phyloP scores from a whole-genome alignment of 2,797 vertebrate genomes.

The Anguilla obscura region DNA sequence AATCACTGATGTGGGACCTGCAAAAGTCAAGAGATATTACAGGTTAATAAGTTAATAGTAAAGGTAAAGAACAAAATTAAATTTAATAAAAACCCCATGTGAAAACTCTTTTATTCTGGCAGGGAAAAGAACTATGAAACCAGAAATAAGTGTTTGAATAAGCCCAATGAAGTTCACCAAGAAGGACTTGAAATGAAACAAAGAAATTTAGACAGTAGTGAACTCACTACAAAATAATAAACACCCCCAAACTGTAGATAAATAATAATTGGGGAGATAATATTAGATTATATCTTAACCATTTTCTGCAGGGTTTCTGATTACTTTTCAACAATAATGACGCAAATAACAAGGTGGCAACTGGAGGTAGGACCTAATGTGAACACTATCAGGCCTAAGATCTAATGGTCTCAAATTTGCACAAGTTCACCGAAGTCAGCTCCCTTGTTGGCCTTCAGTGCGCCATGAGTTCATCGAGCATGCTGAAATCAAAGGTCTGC shows the following conservation, averaged over 20 bases:
- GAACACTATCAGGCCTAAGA: slow-evolving; percentile 32
- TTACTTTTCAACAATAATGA: slow-evolving; percentile 58
- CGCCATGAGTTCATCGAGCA: neutral
- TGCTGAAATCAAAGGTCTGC: slow-evolving; percentile 38
- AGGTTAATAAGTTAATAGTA: slow-evolving; percentile 52
- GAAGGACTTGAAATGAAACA: slow-evolving; percentile 44
- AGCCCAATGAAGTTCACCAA: slow-evolving; percentile 33
- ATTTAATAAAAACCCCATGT: slow-evolving; percentile 38
- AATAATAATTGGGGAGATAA: slow-evolving; percentile 29
- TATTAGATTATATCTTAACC: slow-evolving; percentile 69
- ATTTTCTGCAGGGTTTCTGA: slow-evolving; percentile 50
- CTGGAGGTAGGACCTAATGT: neutral
- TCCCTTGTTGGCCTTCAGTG: neutral
- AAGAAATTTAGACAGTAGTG: slow-evolving; percentile 44
- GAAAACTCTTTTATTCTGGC: slow-evolving; percentile 26
- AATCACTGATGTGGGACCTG: slow-evolving; percentile 30
- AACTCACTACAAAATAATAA: slow-evolving; percentile 54
- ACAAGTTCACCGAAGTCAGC: slow-evolving; percentile 18
- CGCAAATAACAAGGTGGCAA: neutral
- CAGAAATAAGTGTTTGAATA: slow-evolving; percentile 19
- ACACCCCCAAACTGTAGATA: slow-evolving; percentile 35
- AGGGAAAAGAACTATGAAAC: slow-evolving; percentile 35
- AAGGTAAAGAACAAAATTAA: slow-evolving; percentile 45
- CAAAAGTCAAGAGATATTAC: slow-evolving; percentile 32
- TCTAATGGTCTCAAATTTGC: slow-evolving; percentile 26